Conservation (phyloP, 1,140 invertebrate species). For the Drosophila guanche region DNA sequence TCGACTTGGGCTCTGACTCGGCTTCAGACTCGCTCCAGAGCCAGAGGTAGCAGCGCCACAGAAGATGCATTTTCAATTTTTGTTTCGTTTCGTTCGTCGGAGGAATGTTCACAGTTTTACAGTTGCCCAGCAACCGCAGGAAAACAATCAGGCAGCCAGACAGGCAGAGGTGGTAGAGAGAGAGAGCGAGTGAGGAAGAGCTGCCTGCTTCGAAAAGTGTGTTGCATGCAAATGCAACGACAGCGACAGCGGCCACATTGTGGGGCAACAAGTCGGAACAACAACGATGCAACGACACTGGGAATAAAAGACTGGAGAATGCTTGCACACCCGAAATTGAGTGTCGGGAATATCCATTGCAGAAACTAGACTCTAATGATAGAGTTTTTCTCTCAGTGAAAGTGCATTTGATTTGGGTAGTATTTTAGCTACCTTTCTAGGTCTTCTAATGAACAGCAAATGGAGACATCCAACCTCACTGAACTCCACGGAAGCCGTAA, state of each 20-base stretch:
- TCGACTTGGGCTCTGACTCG: conserved; percentile 25
- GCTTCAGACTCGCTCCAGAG: conserved; percentile 18
- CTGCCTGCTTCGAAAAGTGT: conserved; percentile 39
- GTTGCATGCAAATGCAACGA: conserved; percentile 73
- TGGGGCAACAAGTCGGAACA: conserved; percentile 52
- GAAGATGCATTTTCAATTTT: conserved; percentile 68
- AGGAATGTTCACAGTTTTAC: conserved; percentile 67
- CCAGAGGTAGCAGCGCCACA: conserved; percentile 24
- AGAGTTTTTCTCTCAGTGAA: conserved; percentile 21
- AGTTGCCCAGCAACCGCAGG: conserved; percentile 66
- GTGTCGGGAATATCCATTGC: no score
- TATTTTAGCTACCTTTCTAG: conserved; percentile 7
- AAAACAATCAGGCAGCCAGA: conserved; percentile 65
- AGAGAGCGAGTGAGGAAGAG: background rate
- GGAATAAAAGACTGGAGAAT: background rate
- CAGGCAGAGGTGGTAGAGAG: conserved; percentile 1
- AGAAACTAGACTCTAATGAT: no score
- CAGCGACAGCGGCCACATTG: conserved; percentile 51
- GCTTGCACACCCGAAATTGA: no score
- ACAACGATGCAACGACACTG: background rate
- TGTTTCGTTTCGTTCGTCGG: conserved; percentile 34
- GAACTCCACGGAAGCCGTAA: background rate
- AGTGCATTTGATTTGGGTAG: conserved; percentile 22
- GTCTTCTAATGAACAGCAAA: conserved; percentile 58
- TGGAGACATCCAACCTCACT: background rate